phyloP scores from a whole-genome alignment of 2,888 invertebrate species.

The Galerucella calmariensis region DNA sequence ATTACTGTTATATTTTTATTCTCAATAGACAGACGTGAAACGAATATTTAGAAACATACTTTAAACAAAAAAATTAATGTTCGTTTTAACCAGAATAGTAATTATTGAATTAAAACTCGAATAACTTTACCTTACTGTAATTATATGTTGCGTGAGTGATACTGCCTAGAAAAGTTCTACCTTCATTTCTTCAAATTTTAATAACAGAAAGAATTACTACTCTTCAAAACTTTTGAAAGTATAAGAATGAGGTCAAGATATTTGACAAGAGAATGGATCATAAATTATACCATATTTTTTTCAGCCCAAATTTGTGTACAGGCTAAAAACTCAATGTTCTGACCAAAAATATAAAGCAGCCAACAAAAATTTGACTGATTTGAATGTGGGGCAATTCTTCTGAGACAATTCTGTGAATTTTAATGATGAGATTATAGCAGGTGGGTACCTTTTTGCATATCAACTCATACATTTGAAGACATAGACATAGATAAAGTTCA shows the following conservation, averaged over 20 bases:
- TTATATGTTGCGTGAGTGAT: neutral
- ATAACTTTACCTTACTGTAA: neutral
- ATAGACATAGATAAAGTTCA: no score
- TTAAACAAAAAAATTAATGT: neutral
- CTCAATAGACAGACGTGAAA: neutral
- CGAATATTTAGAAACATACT: neutral
- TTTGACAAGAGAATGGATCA: neutral
- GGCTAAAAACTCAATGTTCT: no score
- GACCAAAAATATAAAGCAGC: no score
- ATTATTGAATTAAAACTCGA: neutral
- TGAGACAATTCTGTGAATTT: no score
- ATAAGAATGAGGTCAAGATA: neutral
- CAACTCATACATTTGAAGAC: no score
- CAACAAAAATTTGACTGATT: no score
- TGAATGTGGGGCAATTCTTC: no score
- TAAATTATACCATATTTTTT: no score
- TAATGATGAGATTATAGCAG: no score
- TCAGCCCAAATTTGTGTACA: no score
- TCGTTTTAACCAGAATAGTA: neutral
- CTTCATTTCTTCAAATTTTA: neutral
- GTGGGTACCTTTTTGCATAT: no score
- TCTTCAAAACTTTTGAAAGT: neutral
- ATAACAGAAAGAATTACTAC: neutral
- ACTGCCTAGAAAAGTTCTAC: neutral
- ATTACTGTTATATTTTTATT: neutral